These are phyloP conservation scores for Alfaro cultratus DNA, from an alignment of 2,797 vertebrate genomes.

Conservation along the genomic window DNA sequence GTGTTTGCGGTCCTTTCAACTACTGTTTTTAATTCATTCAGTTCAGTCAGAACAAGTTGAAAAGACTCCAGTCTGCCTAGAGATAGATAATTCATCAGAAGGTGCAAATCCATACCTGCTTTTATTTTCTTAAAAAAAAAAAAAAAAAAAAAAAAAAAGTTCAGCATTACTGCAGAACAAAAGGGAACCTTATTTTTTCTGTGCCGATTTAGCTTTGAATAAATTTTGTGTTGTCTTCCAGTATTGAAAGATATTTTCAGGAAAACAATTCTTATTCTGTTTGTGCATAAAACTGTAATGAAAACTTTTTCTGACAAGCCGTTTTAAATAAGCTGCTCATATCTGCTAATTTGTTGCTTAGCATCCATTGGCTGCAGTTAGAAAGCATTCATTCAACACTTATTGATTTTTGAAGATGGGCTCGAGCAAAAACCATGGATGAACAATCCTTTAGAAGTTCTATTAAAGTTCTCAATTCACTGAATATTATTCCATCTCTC, in stretches of 20 bases:
- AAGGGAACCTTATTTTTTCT: constrained; percentile 1
- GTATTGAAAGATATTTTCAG: background rate
- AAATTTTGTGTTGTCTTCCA: background rate
- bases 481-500: background rate
- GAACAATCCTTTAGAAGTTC: background rate
- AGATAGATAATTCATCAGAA: constrained; percentile 27
- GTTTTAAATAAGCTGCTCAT: background rate
- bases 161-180: constrained; percentile 19
- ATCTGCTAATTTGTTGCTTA: background rate
- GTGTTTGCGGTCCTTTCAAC: constrained; percentile 16
- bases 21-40: constrained; percentile 38
- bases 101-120: constrained; percentile 12
- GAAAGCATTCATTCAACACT: background rate
- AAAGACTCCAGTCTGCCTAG: constrained; percentile 2
- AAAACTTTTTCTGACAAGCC: background rate
- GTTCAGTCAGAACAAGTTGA: constrained; percentile 21
- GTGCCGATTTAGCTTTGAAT: background rate
- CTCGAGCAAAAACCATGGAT: background rate
- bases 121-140: constrained; percentile 17
- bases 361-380: background rate
- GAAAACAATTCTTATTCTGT: background rate
- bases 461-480: background rate
- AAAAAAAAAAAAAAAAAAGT: constrained; percentile 1
- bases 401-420: background rate
- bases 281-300: background rate